Evolutionary conservation across 2,888 invertebrate genomes (phyloP), one percentile per base, ranked within the genome.

Genomic region (Exephanes ischioxanthus): DNA sequence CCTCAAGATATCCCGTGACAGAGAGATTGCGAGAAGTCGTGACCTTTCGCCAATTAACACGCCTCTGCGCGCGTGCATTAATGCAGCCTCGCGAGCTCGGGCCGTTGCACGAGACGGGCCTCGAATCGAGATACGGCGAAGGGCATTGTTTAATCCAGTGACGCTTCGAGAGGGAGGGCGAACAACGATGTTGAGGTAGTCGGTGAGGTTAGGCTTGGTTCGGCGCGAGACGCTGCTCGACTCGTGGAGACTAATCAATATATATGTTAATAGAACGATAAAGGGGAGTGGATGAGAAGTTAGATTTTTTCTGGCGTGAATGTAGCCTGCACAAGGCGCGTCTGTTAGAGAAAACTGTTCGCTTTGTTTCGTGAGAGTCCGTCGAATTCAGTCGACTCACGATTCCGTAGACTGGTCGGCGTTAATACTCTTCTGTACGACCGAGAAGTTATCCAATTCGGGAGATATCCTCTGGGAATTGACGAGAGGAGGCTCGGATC

Each of bases 31-130:
- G 26, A 16, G 9, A 58, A 76, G 82, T 85, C 85, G 79, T 76
- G 85, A 85, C 85, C 85, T 85, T 85, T 85, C 58, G 58, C 67
- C 85, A 85, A 82, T 85, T 85, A 82, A 85, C 82, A 48, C 82
- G 79, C 85, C 85, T 82, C 82, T 58, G 67, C 76, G 70, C 77
- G 72, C 79, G 79, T 81, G 78, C 81, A 85, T 85, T 82, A 82
- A 85, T 82, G 85, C 82, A 76, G 79, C 51, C 80, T 9, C 41
- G 41, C 7, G 61, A 66, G 79, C 71, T 85, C 85, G 11, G 72
- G 45, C 14, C 30, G 71, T 22, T 72, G n/a, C 66, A 58, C 51
- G 61, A 22, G 45, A 63, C 63, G 7, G 16, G 41, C 67, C 68
- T 6, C 68, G 70, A 66, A 41, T 41, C 30, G 63, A 61, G 19